Evolutionary conservation across 2,888 invertebrate genomes (phyloP).

Genomic region (Sminthurides aquaticus): DNA sequence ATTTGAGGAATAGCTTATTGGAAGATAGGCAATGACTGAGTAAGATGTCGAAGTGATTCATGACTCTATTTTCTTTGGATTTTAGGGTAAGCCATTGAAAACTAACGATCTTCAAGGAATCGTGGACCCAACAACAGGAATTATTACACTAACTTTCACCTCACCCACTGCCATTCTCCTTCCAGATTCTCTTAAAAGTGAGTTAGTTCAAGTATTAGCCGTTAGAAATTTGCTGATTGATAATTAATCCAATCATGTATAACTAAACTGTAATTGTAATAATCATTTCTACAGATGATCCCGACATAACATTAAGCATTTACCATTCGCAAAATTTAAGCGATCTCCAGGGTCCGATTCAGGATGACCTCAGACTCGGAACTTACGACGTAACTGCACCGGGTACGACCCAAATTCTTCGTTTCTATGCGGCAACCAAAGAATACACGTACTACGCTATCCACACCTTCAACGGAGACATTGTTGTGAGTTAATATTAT

Average conservation of each 20-base stretch:
- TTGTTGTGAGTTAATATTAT: not conserved
- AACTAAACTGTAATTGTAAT: too few relatives aligned
- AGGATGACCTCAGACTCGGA: not conserved
- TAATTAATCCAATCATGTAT: too few relatives aligned
- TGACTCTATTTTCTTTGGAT: not conserved
- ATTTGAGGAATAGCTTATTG: not conserved
- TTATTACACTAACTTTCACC: constrained; percentile 14
- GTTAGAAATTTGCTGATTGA: too few relatives aligned
- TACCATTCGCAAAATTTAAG: constrained; percentile 2
- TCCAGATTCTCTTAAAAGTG: too few relatives aligned
- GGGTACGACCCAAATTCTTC: constrained; percentile 9
- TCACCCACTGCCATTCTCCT: too few relatives aligned
- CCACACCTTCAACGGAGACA: not conserved
- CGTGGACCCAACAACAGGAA: not conserved
- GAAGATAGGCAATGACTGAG: not conserved
- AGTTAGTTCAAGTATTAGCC: too few relatives aligned
- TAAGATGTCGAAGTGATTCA: too few relatives aligned
- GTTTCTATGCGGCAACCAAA: not conserved
- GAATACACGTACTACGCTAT: constrained; percentile 12
- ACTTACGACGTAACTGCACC: constrained; percentile 5
- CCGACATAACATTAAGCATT: constrained; percentile 7
- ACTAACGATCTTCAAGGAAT: constrained; percentile 11
- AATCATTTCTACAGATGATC: not conserved
- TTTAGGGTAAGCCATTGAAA: constrained; percentile 16
- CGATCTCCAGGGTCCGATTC: not conserved